A percentile compares a stretch with the other conserved stretches of the same genome.
Evolutionary conservation across 2,888 invertebrate genomes (phyloP).

Genomic region (Cerastis leucographa): DNA sequence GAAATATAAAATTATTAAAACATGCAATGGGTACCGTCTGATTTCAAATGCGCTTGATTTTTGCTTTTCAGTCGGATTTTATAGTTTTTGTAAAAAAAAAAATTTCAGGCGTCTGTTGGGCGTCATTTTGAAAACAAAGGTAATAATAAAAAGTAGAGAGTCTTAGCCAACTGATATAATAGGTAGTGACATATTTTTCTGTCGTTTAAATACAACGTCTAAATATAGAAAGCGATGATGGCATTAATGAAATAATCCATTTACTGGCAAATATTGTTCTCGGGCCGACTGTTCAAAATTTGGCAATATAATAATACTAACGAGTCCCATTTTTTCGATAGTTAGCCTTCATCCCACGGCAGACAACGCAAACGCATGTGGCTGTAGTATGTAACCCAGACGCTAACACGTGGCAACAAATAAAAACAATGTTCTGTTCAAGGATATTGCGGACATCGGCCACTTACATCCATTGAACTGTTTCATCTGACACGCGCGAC

Average conservation of each 20-base stretch:
- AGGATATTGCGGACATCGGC: constrained; percentile 30
- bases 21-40: too few relatives aligned
- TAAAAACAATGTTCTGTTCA: constrained; percentile 18
- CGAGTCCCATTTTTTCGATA: not conserved
- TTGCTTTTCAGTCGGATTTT: too few relatives aligned
- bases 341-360: not conserved
- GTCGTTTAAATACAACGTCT: not conserved
- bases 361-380: constrained; percentile 15
- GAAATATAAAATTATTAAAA: too few relatives aligned
- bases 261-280: not conserved
- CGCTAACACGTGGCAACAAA: constrained; percentile 18
- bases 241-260: not conserved
- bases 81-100: too few relatives aligned
- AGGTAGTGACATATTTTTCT: not conserved
- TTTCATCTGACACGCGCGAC: constrained; percentile 3
- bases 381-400: constrained; percentile 5
- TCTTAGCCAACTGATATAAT: not conserved
- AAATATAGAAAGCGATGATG: not conserved
- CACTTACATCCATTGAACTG: constrained; percentile 30
- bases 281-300: not conserved
- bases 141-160: not conserved
- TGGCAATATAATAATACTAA: not conserved
- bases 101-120: too few relatives aligned
- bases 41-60: too few relatives aligned
- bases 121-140: too few relatives aligned